These are phyloP conservation scores for Notarius quadriscutis DNA, from an alignment of 2,113 vertebrate species.

Conservation along the genomic window DNA sequence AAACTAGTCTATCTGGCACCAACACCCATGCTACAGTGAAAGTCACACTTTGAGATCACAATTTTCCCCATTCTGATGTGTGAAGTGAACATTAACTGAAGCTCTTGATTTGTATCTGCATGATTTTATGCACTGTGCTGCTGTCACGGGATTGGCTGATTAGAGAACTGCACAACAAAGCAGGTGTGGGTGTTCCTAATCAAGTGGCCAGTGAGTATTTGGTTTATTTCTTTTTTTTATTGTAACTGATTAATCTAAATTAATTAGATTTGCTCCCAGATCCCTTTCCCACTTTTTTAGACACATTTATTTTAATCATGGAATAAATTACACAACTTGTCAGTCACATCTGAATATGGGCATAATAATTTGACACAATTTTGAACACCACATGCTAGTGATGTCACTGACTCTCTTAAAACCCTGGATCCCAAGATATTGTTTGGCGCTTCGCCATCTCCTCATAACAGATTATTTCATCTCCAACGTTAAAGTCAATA, in stretches of 20 bases:
- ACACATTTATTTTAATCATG: constrained; percentile 6
- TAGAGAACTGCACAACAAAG: too few relatives aligned
- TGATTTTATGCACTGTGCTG: too few relatives aligned
- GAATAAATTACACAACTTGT: not conserved
- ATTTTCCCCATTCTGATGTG: too few relatives aligned
- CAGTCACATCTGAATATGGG: not conserved
- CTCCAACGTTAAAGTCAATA: constrained; percentile 77
- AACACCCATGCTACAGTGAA: too few relatives aligned
- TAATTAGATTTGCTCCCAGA: not conserved
- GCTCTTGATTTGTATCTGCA: too few relatives aligned
- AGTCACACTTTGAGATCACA: too few relatives aligned
- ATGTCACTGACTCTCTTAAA: constrained; percentile 65
- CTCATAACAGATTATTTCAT: constrained; percentile 84
- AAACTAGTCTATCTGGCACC: too few relatives aligned
- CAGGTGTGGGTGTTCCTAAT: too few relatives aligned
- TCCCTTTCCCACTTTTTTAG: not conserved
- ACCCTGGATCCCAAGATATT: constrained; percentile 91
- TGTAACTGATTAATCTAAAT: not conserved
- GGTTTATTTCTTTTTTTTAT: not conserved
- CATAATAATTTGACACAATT: not conserved
- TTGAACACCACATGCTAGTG: not conserved
- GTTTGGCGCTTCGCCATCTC: constrained; percentile 69
- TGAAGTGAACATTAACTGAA: too few relatives aligned
- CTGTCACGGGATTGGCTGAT: too few relatives aligned
- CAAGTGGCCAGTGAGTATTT: too few relatives aligned